Base-by-base conservation (phyloP, 2,113 vertebrate genomes). In the Urocitellus parryii region DNA sequence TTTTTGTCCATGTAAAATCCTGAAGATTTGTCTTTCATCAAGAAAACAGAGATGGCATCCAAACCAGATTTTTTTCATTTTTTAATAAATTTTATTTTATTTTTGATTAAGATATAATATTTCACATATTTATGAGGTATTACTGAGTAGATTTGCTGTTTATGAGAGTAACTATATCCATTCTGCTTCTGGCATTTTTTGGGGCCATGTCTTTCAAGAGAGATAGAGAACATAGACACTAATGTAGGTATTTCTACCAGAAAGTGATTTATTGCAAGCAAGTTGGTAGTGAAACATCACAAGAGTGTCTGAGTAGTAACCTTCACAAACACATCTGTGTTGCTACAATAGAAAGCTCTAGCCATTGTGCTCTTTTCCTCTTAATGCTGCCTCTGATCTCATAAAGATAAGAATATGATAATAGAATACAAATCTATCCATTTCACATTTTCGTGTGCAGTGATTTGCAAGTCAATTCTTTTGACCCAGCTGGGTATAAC, bases 111-210 rank as follows among this genome's bases (percentile, higher is more conserved):
- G 22, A 29, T 20, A 45, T 17, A 73, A 9, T 14, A 11, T 42
- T 27, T 2, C 11, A 61, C 39, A 25, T 45, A 14, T n/a, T 10
- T 42, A 39, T 24, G 29, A 13, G 37, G 25, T 53, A 12, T 51
- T 12, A 42, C 39, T 42, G 39, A 42, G 39, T 42, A 4, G 39
- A 42, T 0, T 10, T 65, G 24, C 4, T 72, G 12, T 81, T 42
- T 27, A 39, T 12, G 27, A 17, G 0, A 0, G 48, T 51, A 5
- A 4, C 20, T 20, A 5, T 8, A 11, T 5, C 16, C 1, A 2
- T 48, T 73, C 68, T 25, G n/a, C 20, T 42, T 61, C 9, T 58
- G 4, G 11, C 1, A 17, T 3, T 27, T 81, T 20, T 20, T 48
- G 63, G 32, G 18, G 53, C 1, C 27, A 17, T 53, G 17, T 37